Base-by-base conservation (phyloP, 2,797 vertebrate genomes). In the Lophius americanus region DNA sequence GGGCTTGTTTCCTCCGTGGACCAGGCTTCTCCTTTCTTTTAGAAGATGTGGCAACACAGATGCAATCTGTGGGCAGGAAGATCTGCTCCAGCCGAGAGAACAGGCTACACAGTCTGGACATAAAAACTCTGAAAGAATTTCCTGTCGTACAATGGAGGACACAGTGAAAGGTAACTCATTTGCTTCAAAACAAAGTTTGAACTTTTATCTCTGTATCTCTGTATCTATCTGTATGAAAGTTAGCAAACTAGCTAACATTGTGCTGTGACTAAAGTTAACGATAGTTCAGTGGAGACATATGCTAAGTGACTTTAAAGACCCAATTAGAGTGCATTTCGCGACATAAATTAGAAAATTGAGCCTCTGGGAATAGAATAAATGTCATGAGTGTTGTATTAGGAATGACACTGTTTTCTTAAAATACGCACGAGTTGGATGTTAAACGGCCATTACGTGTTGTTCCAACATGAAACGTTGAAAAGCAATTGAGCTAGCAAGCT, bases 161-260 rank as follows among this genome's bases (percentile, higher is more conserved):
- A 71, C 85, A 68, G 85, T 89, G 6, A 85, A 91, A 91, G 92
- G 94, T 94, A 92, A 86, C 9, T 2, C 0, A 44, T 54, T 57
- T 38, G 6, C 23, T 14, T 4, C 42, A 2, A 46, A 1, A 9
- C n/a, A 57, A 42, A 2, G 4, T 23, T 60, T 39, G 60, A 43
- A 55, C 6, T 60, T 69, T 68, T 75, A 42, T 61, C 12, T 63
- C 32, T n/a, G n/a, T n/a, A n/a, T n/a, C n/a, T n/a, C n/a, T n/a
- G n/a, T n/a, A n/a, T n/a, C n/a, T n/a, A n/a, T n/a, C n/a, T n/a
- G 60, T 47, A 14, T 32, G 33, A 78, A 91, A 86, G 79, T 91
- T 90, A 84, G 78, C 78, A 79, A 69, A 82, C 64, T 59, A 10
- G 85, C 83, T 74, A 84, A 86, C 64, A 79, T 71, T 62, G 41